These are phyloP conservation scores for Drosophila littoralis DNA, from an alignment of 1,140 invertebrate genomes.

Conservation along the genomic window DNA sequence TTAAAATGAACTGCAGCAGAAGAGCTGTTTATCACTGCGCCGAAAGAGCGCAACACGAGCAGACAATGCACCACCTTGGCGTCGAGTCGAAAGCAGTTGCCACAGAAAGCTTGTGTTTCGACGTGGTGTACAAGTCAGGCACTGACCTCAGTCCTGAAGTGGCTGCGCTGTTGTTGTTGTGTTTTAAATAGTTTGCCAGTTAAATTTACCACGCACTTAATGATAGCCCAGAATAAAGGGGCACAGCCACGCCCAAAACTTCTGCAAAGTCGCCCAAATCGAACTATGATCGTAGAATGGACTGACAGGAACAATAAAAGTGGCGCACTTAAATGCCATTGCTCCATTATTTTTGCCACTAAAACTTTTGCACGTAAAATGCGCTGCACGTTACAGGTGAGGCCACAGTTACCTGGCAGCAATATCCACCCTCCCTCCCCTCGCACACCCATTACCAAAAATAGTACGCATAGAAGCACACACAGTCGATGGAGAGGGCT, in stretches of 20 bases:
- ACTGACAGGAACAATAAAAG: constrained; percentile 26
- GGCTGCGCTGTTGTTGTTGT: too few relatives aligned
- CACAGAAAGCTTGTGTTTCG: background rate
- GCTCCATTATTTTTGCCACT: constrained; percentile 79
- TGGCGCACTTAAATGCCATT: constrained; percentile 52
- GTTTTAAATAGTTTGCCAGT: background rate
- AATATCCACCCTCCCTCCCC: too few relatives aligned
- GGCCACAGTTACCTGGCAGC: constrained; percentile 18
- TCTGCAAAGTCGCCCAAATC: constrained; percentile 9
- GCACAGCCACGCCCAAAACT: background rate
- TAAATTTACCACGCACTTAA: background rate
- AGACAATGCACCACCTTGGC: background rate
- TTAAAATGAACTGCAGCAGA: constrained; percentile 31
- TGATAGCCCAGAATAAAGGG: too few relatives aligned
- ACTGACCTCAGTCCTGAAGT: too few relatives aligned
- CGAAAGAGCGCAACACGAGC: background rate
- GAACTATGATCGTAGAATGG: constrained; percentile 39
- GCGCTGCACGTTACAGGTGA: constrained; percentile 66
- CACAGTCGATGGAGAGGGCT: constrained; percentile 23
- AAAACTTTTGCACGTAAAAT: constrained; percentile 77
- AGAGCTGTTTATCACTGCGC: constrained; percentile 21
- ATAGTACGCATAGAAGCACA: constrained; percentile 25
- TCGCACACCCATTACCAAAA: constrained; percentile 5
- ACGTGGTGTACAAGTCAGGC: too few relatives aligned
- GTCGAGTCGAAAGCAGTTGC: background rate